These are phyloP conservation scores for Nymphalis urticae DNA, from an alignment of 2,888 invertebrate species.

Conservation along the genomic window DNA sequence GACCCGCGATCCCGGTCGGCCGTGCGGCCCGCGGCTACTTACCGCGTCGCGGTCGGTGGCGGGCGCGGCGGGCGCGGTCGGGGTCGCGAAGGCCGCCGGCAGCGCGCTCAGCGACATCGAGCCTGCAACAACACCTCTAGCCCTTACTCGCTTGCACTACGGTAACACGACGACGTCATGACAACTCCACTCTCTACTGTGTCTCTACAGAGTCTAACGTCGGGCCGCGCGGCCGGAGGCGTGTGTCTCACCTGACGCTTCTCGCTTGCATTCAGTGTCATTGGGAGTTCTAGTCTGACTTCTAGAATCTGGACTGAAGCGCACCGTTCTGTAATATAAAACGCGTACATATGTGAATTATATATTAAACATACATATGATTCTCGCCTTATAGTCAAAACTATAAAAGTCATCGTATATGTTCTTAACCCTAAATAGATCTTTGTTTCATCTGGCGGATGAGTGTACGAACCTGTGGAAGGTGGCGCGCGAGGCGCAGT, in stretches of 20 bases:
- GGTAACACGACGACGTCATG: no score
- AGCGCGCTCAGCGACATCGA: conserved; percentile 71
- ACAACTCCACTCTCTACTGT: no score
- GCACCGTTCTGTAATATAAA: conserved; percentile 63
- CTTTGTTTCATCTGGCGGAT: neutral
- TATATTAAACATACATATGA: neutral
- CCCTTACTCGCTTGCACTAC: no score
- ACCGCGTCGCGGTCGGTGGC: conserved; percentile 64
- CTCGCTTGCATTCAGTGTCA: conserved; percentile 67
- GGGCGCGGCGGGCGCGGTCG: conserved; percentile 62
- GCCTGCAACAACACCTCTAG: conserved; percentile 49
- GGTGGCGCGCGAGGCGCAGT: conserved; percentile 53
- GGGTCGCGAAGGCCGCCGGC: conserved; percentile 66
- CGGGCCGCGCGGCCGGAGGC: neutral
- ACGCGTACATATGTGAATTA: neutral
- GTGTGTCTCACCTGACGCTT: conserved; percentile 58
- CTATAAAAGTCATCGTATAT: no score
- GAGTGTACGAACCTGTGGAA: conserved; percentile 61
- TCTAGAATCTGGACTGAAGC: conserved; percentile 77
- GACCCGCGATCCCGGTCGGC: no score
- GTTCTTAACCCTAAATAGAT: no score
- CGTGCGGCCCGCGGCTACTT: no score
- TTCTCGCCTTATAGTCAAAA: no score
- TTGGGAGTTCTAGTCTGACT: conserved; percentile 52
- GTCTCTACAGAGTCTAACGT: no score